phyloP scores from a whole-genome alignment of 2,888 invertebrate genomes.

The Gasteruption jaculator region DNA sequence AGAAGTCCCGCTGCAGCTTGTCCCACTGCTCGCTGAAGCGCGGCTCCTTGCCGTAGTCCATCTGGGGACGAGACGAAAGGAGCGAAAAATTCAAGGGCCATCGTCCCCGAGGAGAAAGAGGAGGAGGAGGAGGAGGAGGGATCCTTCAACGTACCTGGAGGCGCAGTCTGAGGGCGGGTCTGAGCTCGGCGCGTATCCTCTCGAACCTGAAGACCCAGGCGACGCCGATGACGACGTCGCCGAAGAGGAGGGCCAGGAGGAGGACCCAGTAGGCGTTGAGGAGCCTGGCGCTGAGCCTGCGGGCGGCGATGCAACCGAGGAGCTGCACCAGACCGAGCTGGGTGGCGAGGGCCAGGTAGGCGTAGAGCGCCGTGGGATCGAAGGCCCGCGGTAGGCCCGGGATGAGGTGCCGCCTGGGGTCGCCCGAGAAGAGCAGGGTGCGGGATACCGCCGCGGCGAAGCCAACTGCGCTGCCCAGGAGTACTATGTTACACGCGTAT shows the following conservation, averaged over 20 bases:
- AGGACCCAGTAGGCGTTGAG: constrained; percentile 82
- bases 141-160: constrained; percentile 50
- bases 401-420: constrained; percentile 68
- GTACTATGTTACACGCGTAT: constrained; percentile 85
- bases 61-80: constrained; percentile 39
- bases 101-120: background rate
- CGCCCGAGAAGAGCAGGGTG: constrained; percentile 60
- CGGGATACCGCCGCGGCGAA: constrained; percentile 74
- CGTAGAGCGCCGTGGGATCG: constrained; percentile 80
- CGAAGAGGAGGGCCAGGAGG: constrained; percentile 72
- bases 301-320: constrained; percentile 77
- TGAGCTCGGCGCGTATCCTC: constrained; percentile 69
- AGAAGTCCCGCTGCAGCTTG: constrained; percentile 67
- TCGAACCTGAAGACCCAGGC: constrained; percentile 82
- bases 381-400: constrained; percentile 68
- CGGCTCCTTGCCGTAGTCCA: constrained; percentile 69
- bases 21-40: constrained; percentile 77
- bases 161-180: constrained; percentile 62
- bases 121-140: background rate
- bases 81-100: background rate
- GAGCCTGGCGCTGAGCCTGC: constrained; percentile 74
- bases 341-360: constrained; percentile 74
- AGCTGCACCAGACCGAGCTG: constrained; percentile 68
- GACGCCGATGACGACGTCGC: constrained; percentile 78
- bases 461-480: constrained; percentile 76